Evolutionary conservation across 2,113 vertebrate species (phyloP), one percentile per base, ranked within the genome.

Genomic region (Brachypteracias leptosomus): DNA sequence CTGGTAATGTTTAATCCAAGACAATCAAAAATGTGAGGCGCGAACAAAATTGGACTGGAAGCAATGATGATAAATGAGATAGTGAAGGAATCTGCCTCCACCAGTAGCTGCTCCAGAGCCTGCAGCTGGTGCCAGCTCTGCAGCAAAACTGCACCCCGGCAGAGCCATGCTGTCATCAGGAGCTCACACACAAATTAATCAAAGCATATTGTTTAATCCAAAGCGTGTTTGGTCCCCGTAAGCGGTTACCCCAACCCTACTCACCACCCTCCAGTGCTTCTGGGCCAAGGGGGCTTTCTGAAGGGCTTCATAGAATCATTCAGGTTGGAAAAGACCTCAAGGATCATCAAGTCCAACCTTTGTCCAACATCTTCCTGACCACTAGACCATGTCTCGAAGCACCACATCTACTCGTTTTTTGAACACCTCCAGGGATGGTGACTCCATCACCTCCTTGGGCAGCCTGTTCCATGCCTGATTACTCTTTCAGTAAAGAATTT

Each of bases 1-100:
- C 97, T 95, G 97, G 96, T 90, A 90, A 95, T 72, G 92, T 96
- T 97, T 97, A 97, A 97, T 96, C 97, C 89, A 93, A 97, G 94
- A 96, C 95, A 90, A 93, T 95, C 95, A 93, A 88, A 88, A 97
- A 96, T 82, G 88, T 88, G 91, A 98, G 95, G 93, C 91, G 74
- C 95, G 94, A 98, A 97, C 44, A 58, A 96, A 97, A 95, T 72
- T 62, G 88, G 85, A 65, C 81, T 72, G 78, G 76, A 95, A 97
- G 95, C 73, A 46, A 58, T 4, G 89, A 93, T 81, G 66, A 94
- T 62, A 92, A 94, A 91, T 86, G 91, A 94, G 86, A 88, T 85
- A 94, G 82, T 11, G 70, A 44, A 89, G 20, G 59, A 89, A 87
- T 88, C 62, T 66, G 97, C 91, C 58, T 83, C 52, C 36, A 20